Conservation (phyloP, 1,140 invertebrate genomes). For the Drosophila kepulauana region DNA sequence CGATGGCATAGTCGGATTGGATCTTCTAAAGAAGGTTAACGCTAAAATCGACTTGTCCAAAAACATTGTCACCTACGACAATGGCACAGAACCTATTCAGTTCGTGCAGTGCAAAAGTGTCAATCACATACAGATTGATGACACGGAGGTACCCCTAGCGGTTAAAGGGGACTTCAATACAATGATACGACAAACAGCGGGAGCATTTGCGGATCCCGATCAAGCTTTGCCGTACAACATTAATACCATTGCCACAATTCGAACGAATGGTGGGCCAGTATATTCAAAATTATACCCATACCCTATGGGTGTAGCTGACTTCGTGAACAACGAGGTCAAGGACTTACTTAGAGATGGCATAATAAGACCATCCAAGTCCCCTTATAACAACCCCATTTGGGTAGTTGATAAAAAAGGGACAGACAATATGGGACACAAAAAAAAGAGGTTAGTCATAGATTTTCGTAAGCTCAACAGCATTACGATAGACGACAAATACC, state of each 20-base stretch:
- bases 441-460: too few species aligned
- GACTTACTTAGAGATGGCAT: not conserved
- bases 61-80: not conserved
- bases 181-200: not conserved
- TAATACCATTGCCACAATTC: not conserved
- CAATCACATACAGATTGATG: too few species aligned
- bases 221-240: not conserved
- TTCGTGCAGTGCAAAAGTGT: too few species aligned
- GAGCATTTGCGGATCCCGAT: not conserved
- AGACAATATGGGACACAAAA: too few species aligned
- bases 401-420: too few species aligned
- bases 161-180: not conserved
- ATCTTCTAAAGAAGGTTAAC: conserved; percentile 9
- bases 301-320: not conserved
- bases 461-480: too few species aligned
- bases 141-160: too few species aligned
- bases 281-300: not conserved
- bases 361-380: not conserved
- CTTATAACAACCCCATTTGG: not conserved
- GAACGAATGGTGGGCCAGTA: not conserved
- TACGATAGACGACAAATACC: too few species aligned
- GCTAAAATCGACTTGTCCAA: conserved; percentile 2
- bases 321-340: too few species aligned
- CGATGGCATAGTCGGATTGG: conserved; percentile 9
- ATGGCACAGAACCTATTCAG: too few species aligned